phyloP scores from a whole-genome alignment of 2,888 invertebrate genomes.

The Tinea semifulvella region DNA sequence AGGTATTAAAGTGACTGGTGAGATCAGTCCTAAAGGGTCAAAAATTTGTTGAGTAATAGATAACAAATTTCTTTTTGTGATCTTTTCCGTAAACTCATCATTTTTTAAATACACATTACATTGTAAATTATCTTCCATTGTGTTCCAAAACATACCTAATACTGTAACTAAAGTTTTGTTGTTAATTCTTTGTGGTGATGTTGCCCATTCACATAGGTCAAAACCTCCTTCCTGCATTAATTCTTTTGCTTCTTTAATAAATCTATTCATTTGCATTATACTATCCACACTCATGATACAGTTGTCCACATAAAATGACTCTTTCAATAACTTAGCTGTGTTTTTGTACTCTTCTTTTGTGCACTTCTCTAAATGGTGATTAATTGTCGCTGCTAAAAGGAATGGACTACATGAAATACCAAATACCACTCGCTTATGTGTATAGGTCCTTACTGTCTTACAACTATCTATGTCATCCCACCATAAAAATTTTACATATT shows the following conservation, averaged over 20 bases:
- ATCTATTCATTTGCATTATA: slow-evolving; percentile 14
- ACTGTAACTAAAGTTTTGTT: not conserved
- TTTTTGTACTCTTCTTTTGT: not conserved
- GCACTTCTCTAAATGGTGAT: slow-evolving; percentile 11
- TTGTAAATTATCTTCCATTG: too few species aligned
- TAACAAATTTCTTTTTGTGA: too few species aligned
- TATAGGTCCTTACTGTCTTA: not conserved
- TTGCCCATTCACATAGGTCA: slow-evolving; percentile 18
- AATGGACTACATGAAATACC: slow-evolving; percentile 16
- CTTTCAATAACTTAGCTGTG: slow-evolving; percentile 14
- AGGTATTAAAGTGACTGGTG: too few species aligned
- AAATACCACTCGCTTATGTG: slow-evolving; percentile 16
- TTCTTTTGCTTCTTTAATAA: slow-evolving; percentile 16
- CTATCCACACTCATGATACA: slow-evolving; percentile 18
- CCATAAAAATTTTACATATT: slow-evolving; percentile 26
- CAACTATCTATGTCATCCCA: slow-evolving; percentile 3
- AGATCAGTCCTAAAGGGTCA: too few species aligned
- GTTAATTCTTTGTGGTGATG: slow-evolving; percentile 8
- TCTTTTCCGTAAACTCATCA: too few species aligned
- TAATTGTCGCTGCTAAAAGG: slow-evolving; percentile 15
- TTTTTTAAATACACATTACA: too few species aligned
- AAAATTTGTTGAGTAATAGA: too few species aligned
- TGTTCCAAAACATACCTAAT: slow-evolving; percentile 18
- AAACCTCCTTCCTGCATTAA: slow-evolving; percentile 18
- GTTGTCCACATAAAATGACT: slow-evolving; percentile 19